Percentiles rank a stretch among this genome's conserved stretches.
These are phyloP conservation scores for Micrasema minimum DNA, from an alignment of 1,140 invertebrate species.

Conservation along the genomic window DNA sequence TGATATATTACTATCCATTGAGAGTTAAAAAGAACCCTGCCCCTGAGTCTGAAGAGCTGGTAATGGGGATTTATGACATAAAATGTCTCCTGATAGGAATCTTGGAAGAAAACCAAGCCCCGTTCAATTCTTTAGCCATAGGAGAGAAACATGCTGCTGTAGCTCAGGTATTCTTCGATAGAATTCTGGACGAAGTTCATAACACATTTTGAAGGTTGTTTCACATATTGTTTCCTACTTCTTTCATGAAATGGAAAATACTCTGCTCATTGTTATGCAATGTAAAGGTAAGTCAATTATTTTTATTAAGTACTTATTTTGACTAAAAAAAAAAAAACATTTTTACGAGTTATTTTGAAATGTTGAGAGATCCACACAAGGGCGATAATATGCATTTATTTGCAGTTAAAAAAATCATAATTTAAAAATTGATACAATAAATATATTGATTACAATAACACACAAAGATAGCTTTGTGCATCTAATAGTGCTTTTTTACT, in stretches of 20 bases:
- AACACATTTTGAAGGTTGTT: conserved; percentile 92
- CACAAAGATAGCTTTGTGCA: too few relatives aligned
- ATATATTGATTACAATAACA: too few relatives aligned
- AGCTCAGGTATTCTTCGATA: not conserved
- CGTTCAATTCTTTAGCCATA: not conserved
- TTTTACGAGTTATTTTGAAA: too few relatives aligned
- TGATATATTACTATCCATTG: conserved; percentile 90
- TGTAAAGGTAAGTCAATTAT: conserved; percentile 82
- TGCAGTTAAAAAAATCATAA: too few relatives aligned
- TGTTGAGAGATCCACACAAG: too few relatives aligned
- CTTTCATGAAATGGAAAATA: conserved; percentile 91
- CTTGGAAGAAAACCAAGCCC: conserved; percentile 59
- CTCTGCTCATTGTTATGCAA: conserved; percentile 86
- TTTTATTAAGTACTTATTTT: too few relatives aligned
- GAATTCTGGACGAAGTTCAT: conserved; percentile 83
- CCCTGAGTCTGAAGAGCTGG: conserved; percentile 79
- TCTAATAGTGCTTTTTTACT: too few relatives aligned
- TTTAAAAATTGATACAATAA: too few relatives aligned
- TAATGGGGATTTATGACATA: conserved; percentile 88
- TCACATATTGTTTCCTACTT: conserved; percentile 95
- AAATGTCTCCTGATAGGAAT: conserved; percentile 85
- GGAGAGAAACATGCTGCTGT: too few relatives aligned
- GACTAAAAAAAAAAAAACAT: too few relatives aligned
- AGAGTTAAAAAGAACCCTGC: conserved; percentile 70
- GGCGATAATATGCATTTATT: too few relatives aligned